phyloP scores from a whole-genome alignment of 1,140 invertebrate species.

The Cydia pomonella region DNA sequence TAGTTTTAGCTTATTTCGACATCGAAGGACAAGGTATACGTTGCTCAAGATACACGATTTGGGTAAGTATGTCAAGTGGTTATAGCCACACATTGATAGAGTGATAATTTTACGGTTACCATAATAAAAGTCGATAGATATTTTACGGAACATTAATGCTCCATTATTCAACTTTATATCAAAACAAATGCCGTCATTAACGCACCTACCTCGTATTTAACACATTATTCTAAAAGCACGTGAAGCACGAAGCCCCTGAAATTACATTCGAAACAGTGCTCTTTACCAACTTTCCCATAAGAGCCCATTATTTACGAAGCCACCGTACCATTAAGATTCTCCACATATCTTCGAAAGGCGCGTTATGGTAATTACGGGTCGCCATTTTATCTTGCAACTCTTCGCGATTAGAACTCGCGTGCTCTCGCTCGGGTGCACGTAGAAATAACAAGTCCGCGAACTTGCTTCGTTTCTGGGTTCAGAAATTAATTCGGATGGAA shows the following conservation, averaged over 20 bases:
- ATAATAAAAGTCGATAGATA: constrained; percentile 22
- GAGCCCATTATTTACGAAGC: constrained; percentile 79
- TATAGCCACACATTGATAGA: neutral
- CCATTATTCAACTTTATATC: constrained; percentile 48
- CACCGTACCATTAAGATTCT: constrained; percentile 79
- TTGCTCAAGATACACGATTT: no score
- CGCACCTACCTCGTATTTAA: constrained; percentile 43
- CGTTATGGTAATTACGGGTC: constrained; percentile 79
- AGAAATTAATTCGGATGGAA: constrained; percentile 80
- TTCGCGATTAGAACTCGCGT: constrained; percentile 75
- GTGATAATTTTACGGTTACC: neutral
- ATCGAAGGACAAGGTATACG: no score
- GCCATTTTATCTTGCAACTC: constrained; percentile 77
- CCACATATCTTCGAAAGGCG: constrained; percentile 79
- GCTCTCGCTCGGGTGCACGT: constrained; percentile 63
- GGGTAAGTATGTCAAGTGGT: neutral
- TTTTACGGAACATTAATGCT: constrained; percentile 40
- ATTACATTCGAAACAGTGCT: constrained; percentile 77
- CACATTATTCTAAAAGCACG: constrained; percentile 62
- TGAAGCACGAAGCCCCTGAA: constrained; percentile 69
- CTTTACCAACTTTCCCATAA: constrained; percentile 78
- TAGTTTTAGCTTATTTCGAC: neutral
- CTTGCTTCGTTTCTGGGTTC: constrained; percentile 76
- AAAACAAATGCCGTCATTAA: constrained; percentile 48
- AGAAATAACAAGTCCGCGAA: constrained; percentile 78